These are phyloP conservation scores for Sterna hirundo DNA, from an alignment of 2,113 vertebrate species.

Conservation along the genomic window DNA sequence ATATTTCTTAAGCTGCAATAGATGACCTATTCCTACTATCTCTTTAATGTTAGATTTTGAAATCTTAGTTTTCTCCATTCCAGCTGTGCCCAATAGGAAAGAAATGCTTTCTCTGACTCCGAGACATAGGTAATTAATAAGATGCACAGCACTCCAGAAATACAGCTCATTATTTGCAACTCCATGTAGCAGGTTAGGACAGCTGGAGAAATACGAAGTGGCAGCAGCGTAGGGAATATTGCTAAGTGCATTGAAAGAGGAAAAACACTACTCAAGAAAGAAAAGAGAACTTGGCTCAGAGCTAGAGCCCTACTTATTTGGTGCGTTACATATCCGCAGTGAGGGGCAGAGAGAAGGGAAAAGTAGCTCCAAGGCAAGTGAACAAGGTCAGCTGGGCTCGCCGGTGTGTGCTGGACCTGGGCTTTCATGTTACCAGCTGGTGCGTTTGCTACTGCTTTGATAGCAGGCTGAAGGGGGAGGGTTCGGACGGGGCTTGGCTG, in stretches of 20 bases:
- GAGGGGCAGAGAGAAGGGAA: background rate
- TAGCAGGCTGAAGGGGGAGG: background rate
- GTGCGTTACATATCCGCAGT: background rate
- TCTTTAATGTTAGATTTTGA: background rate
- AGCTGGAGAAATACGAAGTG: constrained; percentile 1
- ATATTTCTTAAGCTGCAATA: background rate
- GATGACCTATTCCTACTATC: background rate
- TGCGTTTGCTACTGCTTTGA: background rate
- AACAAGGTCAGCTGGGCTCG: background rate
- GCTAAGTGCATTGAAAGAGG: background rate
- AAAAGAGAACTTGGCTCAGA: background rate
- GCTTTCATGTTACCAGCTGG: background rate
- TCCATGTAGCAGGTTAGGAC: background rate
- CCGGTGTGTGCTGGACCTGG: background rate
- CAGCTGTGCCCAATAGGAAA: constrained; percentile 1
- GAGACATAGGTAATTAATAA: constrained; percentile 21
- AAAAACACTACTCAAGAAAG: background rate
- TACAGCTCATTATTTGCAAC: constrained; percentile 30
- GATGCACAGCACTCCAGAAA: constrained; percentile 17
- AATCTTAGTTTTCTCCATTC: background rate
- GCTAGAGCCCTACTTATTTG: background rate
- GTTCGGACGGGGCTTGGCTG: background rate
- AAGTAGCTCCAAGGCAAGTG: background rate
- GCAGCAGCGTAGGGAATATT: background rate
- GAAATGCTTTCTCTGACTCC: background rate